phyloP scores from a whole-genome alignment of 2,797 vertebrate genomes.

The Gambelia wislizenii region DNA sequence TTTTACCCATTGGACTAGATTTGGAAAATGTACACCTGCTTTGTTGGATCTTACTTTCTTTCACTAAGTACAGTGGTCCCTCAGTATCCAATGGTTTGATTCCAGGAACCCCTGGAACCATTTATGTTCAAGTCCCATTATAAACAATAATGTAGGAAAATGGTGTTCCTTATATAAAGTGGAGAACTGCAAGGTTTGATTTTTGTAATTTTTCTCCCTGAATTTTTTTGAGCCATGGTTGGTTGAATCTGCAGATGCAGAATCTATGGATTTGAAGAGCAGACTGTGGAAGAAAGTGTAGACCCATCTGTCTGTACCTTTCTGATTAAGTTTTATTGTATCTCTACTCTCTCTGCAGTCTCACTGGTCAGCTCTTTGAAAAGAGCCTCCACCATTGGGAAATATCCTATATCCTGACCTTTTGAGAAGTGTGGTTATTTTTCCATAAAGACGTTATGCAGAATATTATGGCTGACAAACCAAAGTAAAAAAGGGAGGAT shows the following conservation, averaged over 20 bases:
- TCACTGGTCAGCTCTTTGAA: not conserved
- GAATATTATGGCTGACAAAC: not conserved
- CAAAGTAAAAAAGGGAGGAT: constrained; percentile 1
- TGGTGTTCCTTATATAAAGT: too few relatives aligned
- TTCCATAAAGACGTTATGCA: not conserved
- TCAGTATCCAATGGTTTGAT: too few relatives aligned
- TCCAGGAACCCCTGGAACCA: too few relatives aligned
- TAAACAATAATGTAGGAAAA: too few relatives aligned
- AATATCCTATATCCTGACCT: not conserved
- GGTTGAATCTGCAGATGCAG: too few relatives aligned
- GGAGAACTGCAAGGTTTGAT: too few relatives aligned
- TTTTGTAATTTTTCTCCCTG: too few relatives aligned
- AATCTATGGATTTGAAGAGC: too few relatives aligned
- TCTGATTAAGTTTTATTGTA: not conserved
- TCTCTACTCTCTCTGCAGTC: not conserved
- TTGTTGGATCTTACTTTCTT: not conserved
- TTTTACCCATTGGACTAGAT: not conserved
- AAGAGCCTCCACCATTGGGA: not conserved
- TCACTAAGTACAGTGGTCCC: too few relatives aligned
- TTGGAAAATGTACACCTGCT: not conserved
- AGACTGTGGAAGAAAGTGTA: not conserved
- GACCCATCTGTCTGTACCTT: not conserved
- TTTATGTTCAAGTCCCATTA: too few relatives aligned
- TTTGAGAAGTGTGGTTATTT: constrained; percentile 2
- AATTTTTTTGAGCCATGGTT: too few relatives aligned